A percentile compares a stretch with the other conserved stretches of the same genome.
Conservation (phyloP, 1,140 invertebrate species). For the Ceratitis capitata region DNA sequence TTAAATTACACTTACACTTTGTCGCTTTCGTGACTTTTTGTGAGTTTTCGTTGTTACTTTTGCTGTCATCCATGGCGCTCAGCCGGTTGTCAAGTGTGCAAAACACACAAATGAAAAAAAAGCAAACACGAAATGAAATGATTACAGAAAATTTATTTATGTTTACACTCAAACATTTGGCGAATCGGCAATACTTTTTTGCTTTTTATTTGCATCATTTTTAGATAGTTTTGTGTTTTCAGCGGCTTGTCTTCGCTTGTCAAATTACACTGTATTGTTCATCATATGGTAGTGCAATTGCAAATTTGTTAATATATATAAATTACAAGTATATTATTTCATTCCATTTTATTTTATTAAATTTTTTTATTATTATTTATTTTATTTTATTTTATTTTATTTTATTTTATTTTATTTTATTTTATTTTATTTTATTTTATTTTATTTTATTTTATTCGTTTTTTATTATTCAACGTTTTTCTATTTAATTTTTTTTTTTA, state of each 20-base stretch:
- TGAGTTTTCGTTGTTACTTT: background rate
- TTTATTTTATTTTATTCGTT: no score
- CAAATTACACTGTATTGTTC: background rate
- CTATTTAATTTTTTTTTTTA: no score
- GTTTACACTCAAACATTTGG: background rate
- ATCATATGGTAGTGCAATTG: no score
- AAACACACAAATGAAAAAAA: background rate
- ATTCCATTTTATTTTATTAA: no score
- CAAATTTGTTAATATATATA: background rate
- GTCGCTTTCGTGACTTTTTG: background rate
- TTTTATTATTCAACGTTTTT: no score
- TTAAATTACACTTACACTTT: constrained; percentile 11
- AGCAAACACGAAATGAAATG: background rate
- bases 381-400: no score
- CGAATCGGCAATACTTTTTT: background rate
- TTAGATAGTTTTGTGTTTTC: background rate
- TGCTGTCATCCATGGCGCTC: background rate
- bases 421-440: no score
- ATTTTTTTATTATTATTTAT: no score
- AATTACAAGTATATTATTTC: no score
- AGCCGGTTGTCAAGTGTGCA: background rate
- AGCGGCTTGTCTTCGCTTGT: background rate
- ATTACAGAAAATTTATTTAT: background rate
- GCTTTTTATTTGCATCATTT: background rate
- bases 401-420: no score